Evolutionary conservation across 1,140 invertebrate species (phyloP), one percentile per base, ranked within the genome.

Genomic region (Chelonus insularis): DNA sequence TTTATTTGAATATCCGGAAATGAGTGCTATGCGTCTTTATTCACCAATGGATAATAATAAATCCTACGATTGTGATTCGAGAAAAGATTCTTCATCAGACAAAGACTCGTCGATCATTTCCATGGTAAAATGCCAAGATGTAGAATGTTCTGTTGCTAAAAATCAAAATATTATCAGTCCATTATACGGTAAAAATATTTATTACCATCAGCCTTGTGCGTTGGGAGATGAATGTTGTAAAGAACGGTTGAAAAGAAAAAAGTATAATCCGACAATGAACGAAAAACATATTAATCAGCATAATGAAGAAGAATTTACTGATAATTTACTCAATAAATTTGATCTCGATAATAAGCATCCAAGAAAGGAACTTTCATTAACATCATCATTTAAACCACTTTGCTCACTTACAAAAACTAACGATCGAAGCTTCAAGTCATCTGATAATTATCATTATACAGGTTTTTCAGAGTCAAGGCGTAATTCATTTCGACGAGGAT

Each of bases 101-200:
- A 68, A 51, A 43, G 70, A 73, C 12, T 66, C 69, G 14, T 14
- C 57, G 8, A 60, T 29, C 25, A 29, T 29, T 29, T 29, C 25
- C 3, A 29, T 29, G 25, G 25, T 29, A 7, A 73, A 18, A 39
- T 58, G 70, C 54, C 69, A 69, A 43, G 73, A 74, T 20, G 74
- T 72, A 7, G 59, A 64, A 2, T 70, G 64, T 47, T 75, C 74
- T 7, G 61, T 74, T 8, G 73, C 74, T 11, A 75, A 73, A 18
- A 75, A 72, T 50, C 72, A 75, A 61, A 74, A 68, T 41, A 60
- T 67, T 5, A 61, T 76, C 18, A 60, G 66, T 4, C 54, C 69
- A n/a, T 73, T 67, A 21, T 69, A 70, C 36, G 66, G 47, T 51
- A 63, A 63, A 45, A 72, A 73, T 55, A 73, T 72, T 9, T 37